phyloP scores from a whole-genome alignment of 2,888 invertebrate species.

The Cryptus viduatorius region DNA sequence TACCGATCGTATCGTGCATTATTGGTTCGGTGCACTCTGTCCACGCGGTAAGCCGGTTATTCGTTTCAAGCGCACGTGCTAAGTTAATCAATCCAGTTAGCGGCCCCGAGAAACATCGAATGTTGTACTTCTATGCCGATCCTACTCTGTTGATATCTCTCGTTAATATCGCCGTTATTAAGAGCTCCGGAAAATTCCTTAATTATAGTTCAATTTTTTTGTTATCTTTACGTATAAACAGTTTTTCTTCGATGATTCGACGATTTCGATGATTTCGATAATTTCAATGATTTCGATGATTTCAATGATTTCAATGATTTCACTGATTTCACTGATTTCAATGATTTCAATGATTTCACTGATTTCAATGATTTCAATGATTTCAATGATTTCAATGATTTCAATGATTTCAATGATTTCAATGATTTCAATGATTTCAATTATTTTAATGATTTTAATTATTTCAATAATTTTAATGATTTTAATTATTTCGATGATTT shows the following conservation, averaged over 20 bases:
- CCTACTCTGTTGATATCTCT: not conserved
- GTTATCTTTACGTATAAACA: not conserved
- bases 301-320: not conserved
- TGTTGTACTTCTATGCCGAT: not conserved
- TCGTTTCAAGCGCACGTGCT: constrained; percentile 65
- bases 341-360: too few relatives aligned
- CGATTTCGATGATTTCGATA: not conserved
- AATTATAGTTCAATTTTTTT: not conserved
- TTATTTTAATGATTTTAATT: too few relatives aligned
- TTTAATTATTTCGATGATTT: too few relatives aligned
- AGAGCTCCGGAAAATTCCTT: not conserved
- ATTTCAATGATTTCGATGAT: too few relatives aligned
- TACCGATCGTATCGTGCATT: constrained; percentile 24
- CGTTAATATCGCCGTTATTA: constrained; percentile 22
- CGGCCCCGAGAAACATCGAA: constrained; percentile 12
- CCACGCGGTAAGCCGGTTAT: constrained; percentile 37
- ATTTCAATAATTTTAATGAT: too few relatives aligned
- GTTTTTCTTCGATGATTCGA: not conserved
- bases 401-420: too few relatives aligned
- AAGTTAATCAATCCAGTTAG: constrained; percentile 73
- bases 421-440: too few relatives aligned
- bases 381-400: too few relatives aligned
- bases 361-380: too few relatives aligned
- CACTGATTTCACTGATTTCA: too few relatives aligned
- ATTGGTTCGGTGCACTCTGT: constrained; percentile 10